Evolutionary conservation across 2,888 invertebrate genomes (phyloP), one percentile per base, ranked within the genome.

Genomic region (Malthinus flaveolus): DNA sequence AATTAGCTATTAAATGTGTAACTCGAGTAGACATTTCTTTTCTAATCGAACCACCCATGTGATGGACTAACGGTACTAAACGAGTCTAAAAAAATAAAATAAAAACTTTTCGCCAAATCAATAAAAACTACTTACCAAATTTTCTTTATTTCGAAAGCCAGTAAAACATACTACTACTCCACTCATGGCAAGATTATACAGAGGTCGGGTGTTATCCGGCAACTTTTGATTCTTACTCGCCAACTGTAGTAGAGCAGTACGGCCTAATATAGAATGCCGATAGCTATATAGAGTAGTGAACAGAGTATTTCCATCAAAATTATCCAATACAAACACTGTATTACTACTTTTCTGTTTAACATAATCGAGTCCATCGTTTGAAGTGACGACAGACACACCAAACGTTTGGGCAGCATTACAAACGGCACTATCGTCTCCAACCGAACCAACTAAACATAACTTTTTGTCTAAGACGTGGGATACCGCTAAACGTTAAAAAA

Each of bases 31-130:
- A 87, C 85, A 94, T 89, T 75, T 97, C 95, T 80, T 91, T 93
- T 65, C 95, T 86, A 73, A 97, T 92, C 71, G 94, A 94, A 47
- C 97, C 97, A 69, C 96, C 96, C 97, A 97, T 97, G 77, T 91
- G 90, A 82, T 97, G 97, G 70, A 97, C 91, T 77, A 95, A 83
- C 69, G 90, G 90, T 70, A 95, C 91, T 77, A 96, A 83, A 78
- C 87, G 87, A 71, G 89, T 89, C 95, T 95, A 80, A 11, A 78
- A 80, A 65, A 64, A 64, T 54, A 52, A 34, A 37, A 35, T 32
- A 32, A 50, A 44, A 53, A 51, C 7, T 33, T 10, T 31, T 42
- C 8, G 37, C 32, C n/a, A 8, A 34, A 32, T 49, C 15, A 49
- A 54, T 33, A 71, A 72, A 67, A 58, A 45, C 48, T 49, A 80